Base-by-base conservation (phyloP, 1,140 invertebrate species). In the Papilio machaon region DNA sequence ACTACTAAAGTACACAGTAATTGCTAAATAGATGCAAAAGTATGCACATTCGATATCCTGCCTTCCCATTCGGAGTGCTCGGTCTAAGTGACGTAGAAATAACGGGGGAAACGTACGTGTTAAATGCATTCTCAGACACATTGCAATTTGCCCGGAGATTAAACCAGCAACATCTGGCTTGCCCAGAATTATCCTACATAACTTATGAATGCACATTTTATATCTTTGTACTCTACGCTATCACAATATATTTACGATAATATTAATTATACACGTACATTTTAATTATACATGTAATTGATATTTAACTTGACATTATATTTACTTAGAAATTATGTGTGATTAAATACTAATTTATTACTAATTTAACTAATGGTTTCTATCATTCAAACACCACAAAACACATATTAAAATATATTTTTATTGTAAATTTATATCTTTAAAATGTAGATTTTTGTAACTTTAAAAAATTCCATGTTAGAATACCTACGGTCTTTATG, bases 81-180 rank as follows among this genome's bases (percentile, higher is more conserved):
- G 54, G 58, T 60, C 30, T 79, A 79, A 79, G 77, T 79, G 58
- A 67, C 58, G 77, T 67, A 79, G 77, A 67, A 79, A 64, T 79
- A 79, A 79, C 77, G 77, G 77, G 47, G 77, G 38, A 79, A 79
- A 79, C 38, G 77, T 79, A 79, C 58, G 77, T 79, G 77, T 79
- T 79, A 79, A 79, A 79, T 79, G 77, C 77, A 79, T 79, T 79
- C 77, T 79, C 77, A 79, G 77, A 79, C 77, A 77, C 75, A 79
- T 79, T 67, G 77, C 77, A 79, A 79, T 79, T 79, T 79, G 77
- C 77, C 43, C 77, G 77, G 77, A 67, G 77, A 79, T 79, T 79
- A 79, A 79, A 35, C 77, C 58, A 47, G 77, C 77, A 79, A 79
- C 77, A 79, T 79, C 77, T 79, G 77, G 77, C 77, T 46, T 67